Conservation (phyloP, 2,113 vertebrate species). For the Athene cunicularia region DNA sequence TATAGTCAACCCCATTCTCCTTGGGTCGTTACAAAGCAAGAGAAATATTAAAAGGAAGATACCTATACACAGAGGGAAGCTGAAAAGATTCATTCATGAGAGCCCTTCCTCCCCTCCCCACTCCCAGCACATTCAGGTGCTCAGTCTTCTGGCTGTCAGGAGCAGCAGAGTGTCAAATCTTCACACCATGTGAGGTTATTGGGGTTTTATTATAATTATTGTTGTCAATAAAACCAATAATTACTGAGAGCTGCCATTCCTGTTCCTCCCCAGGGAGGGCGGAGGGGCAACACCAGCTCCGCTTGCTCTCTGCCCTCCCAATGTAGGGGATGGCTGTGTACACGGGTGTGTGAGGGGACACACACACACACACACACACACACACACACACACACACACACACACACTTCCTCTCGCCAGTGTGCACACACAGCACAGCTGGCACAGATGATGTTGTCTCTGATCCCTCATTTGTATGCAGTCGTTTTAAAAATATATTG, state of each 20-base stretch:
- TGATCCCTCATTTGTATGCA: constrained; percentile 87
- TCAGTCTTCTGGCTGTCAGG: background rate
- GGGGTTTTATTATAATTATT: constrained; percentile 60
- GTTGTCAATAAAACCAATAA: constrained; percentile 70
- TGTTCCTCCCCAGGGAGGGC: constrained; percentile 50
- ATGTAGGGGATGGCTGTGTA: constrained; percentile 19
- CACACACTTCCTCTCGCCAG: constrained; percentile 16
- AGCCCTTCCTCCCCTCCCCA: constrained; percentile 36
- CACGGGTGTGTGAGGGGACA: background rate
- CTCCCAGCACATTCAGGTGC: constrained; percentile 7
- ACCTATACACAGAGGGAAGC: constrained; percentile 74
- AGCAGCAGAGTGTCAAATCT: constrained; percentile 63
- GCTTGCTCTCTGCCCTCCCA: constrained; percentile 27
- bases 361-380: background rate
- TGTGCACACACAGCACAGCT: constrained; percentile 54
- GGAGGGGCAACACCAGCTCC: constrained; percentile 36
- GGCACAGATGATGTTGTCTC: constrained; percentile 80
- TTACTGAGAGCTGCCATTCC: constrained; percentile 68
- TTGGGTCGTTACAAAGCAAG: constrained; percentile 86
- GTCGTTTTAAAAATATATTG: constrained; percentile 89
- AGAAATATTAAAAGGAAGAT: constrained; percentile 70
- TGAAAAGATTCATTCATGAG: constrained; percentile 63
- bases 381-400: background rate
- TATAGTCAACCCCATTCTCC: constrained; percentile 76
- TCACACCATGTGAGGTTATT: constrained; percentile 50